Evolutionary conservation across 37 sponge, comb jelly and placozoan genomes (phyloP), one percentile per base, ranked within the genome.

Genomic region (Agelas oroides): DNA sequence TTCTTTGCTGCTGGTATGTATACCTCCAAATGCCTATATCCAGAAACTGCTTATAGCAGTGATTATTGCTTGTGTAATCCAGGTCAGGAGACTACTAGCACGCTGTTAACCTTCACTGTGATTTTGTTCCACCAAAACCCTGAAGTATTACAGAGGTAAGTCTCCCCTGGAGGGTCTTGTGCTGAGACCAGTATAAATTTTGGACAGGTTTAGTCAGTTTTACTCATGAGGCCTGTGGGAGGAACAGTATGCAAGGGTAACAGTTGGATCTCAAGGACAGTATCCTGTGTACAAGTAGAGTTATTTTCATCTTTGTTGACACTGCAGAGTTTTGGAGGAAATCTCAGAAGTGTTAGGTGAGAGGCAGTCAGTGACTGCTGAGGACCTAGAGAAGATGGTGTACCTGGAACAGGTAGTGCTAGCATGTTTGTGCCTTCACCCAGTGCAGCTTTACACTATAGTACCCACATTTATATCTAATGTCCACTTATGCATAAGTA

Each of bases 281-380:
- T 46, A 46, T 46, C 46, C 46, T 8, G 8, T 46, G 46, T 8
- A 46, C 46, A n/a, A n/a, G n/a, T n/a, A n/a, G n/a, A n/a, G n/a
- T n/a, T n/a, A n/a, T n/a, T n/a, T 57, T 57, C 18, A 57, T 19
- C 59, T 20, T 57, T 16, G 16, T 62, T 24, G 11, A 13, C 28
- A 28, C 27, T 12, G 2, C 64, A 69, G 70, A 12, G 58, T 75
- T 19, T 17, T 75, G 76, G 76, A 52, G 13, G 76, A 75, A 56
- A 75, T 75, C 27, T 28, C 31, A 54, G 76, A 75, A 36, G 76
- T 75, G 57, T 18, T 75, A 56, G 76, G 59, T 27, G 58, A 53
- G 28, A 75, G 59, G 32, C 41, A 31, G 31, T 54, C 31, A 34
- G 76, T 75, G 34, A 57, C 30, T 18, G 76, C 59, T 35, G 76